phyloP scores from a whole-genome alignment of 1,140 invertebrate species.

The Drosophila equinoxialis region DNA sequence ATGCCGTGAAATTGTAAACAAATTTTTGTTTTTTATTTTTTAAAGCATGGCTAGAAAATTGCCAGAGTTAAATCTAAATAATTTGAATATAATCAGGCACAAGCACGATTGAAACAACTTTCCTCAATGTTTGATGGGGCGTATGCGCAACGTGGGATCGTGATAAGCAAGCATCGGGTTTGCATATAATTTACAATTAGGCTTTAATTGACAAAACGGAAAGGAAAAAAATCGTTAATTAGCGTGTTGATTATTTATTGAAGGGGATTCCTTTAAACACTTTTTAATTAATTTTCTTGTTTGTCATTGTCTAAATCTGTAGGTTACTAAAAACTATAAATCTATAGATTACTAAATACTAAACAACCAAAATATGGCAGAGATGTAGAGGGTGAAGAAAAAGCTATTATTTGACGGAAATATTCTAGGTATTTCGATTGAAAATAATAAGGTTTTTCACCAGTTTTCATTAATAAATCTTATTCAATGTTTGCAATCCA shows the following conservation, averaged over 20 bases:
- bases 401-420: too few relatives aligned
- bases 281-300: neutral
- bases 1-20: constrained; percentile 78
- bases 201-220: neutral
- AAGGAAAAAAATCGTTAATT: neutral
- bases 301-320: too few relatives aligned
- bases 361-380: too few relatives aligned
- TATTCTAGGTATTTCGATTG: too few relatives aligned
- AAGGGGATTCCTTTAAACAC: neutral
- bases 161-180: constrained; percentile 25
- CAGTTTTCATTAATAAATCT: too few relatives aligned
- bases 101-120: constrained; percentile 8
- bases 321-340: too few relatives aligned
- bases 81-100: constrained; percentile 41
- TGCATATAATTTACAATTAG: constrained; percentile 2
- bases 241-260: neutral
- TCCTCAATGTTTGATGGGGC: constrained; percentile 30
- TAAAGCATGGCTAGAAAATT: constrained; percentile 41
- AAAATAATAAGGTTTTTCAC: too few relatives aligned
- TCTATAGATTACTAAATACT: too few relatives aligned
- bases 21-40: constrained; percentile 29
- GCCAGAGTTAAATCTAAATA: constrained; percentile 30
- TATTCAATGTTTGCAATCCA: too few relatives aligned
- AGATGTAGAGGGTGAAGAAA: too few relatives aligned
- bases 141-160: constrained; percentile 53